Conservation (phyloP, 2,113 vertebrate genomes). For the Psittacara wagleri region DNA sequence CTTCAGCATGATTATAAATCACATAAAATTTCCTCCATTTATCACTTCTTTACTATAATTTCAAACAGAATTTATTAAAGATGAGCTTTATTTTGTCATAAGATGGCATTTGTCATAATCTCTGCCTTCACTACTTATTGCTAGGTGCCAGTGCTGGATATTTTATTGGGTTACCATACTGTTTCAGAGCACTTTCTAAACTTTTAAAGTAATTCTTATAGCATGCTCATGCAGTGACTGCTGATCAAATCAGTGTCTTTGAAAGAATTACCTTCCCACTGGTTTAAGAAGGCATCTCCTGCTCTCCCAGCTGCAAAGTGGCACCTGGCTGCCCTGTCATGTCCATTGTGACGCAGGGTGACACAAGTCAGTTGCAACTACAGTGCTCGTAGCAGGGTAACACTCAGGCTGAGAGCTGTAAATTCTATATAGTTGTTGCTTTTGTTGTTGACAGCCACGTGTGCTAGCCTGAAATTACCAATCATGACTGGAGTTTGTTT, state of each 20-base stretch:
- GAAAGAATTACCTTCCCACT: not conserved
- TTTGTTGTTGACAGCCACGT: not conserved
- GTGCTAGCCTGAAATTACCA: not conserved
- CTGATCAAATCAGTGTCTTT: not conserved
- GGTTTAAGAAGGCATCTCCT: not conserved
- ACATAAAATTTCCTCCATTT: not conserved
- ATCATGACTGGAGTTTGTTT: not conserved
- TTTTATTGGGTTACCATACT: not conserved
- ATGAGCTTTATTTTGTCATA: not conserved
- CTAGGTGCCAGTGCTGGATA: not conserved
- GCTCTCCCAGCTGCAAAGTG: not conserved
- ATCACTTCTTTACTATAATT: not conserved
- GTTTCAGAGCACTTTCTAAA: not conserved
- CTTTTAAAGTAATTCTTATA: not conserved
- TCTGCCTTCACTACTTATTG: not conserved
- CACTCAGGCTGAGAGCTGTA: not conserved
- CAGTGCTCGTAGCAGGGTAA: not conserved
- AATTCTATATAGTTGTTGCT: not conserved
- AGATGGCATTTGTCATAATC: not conserved
- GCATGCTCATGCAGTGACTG: fast-evolving
- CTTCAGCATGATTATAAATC: not conserved
- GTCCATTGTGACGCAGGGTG: fast-evolving
- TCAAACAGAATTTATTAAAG: not conserved
- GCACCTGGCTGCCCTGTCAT: not conserved
- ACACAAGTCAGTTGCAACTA: not conserved